Base-by-base conservation (phyloP, 2,113 vertebrate species). In the Nannospalax galili region DNA sequence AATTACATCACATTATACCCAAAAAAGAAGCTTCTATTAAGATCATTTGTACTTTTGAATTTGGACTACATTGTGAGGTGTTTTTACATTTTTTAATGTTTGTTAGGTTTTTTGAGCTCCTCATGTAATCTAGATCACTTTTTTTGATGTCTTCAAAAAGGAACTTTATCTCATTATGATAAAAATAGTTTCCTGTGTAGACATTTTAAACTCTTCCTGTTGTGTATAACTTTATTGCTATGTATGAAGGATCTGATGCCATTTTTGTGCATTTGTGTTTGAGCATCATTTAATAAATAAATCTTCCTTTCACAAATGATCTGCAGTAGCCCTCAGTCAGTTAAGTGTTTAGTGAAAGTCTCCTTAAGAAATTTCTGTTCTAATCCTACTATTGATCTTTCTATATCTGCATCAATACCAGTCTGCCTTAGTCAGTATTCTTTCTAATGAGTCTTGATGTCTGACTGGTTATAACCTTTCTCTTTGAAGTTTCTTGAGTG, bases 361-460 rank as follows among this genome's bases (percentile, higher is more conserved):
- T 94, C 16, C 75, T 85, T 60, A 37, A 81, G 35, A 52, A 78
- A n/a, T 92, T 8, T 92, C 16, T 91, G 10, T 88, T 93, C 20
- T 62, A 75, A 74, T 28, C 8, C 10, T 88, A 1, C 48, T 7
- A 60, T 37, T 85, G 48, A 56, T 69, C 91, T 88, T 11, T 82
- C 37, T 94, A 3, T 32, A 5, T 3, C 37, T 73, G 0, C 0
- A 56, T 40, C 37, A 70, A 30, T 19, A 77, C n/a, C 3, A 69
- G 15, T 45, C 42, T 32, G 73, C 67, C 22, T 70, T 92, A 84
- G 62, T 24, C 48, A 7, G 48, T 52, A 77, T 65, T 10, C 3
- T 81, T 88, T 81, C 42, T 45, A 73, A 65, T 93, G 70, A 56
- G 32, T 81, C 40, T 87, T 75, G 17, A 42, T 90, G 65, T 69